These are phyloP conservation scores for Monochamus alternatus DNA, from an alignment of 2,888 invertebrate species.

Conservation along the genomic window DNA sequence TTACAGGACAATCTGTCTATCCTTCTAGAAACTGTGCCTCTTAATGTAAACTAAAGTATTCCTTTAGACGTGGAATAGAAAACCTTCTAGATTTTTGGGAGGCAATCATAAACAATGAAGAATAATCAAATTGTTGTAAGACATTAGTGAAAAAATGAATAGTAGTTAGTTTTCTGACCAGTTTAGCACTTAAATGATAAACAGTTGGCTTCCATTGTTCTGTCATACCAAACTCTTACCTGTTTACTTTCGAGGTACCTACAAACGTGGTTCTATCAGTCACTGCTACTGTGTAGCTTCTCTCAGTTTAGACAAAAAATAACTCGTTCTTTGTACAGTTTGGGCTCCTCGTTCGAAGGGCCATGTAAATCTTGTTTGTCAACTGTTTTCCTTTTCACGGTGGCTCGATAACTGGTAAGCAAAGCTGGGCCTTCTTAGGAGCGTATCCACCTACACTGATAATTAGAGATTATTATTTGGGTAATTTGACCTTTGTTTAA, in stretches of 20 bases:
- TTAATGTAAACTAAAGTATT: no score
- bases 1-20: no score
- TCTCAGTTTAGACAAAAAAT: constrained; percentile 33
- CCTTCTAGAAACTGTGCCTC: no score
- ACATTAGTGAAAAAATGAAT: no score
- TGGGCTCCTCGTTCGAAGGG: constrained; percentile 46
- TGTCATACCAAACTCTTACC: no score
- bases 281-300: neutral
- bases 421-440: constrained; percentile 35
- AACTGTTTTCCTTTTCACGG: constrained; percentile 53
- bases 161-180: no score
- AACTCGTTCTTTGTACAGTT: constrained; percentile 22
- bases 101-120: no score
- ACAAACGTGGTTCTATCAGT: neutral
- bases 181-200: no score
- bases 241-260: constrained; percentile 3
- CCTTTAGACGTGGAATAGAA: no score
- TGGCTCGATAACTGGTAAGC: constrained; percentile 43
- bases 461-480: constrained; percentile 50
- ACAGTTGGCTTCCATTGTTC: no score
- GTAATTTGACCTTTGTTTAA: constrained; percentile 55
- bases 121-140: no score
- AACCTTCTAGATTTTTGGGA: no score
- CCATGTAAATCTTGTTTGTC: constrained; percentile 53
- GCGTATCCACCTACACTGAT: constrained; percentile 45